Evolutionary conservation across 2,113 vertebrate species (phyloP).

Genomic region (Pholis gunnellus): DNA sequence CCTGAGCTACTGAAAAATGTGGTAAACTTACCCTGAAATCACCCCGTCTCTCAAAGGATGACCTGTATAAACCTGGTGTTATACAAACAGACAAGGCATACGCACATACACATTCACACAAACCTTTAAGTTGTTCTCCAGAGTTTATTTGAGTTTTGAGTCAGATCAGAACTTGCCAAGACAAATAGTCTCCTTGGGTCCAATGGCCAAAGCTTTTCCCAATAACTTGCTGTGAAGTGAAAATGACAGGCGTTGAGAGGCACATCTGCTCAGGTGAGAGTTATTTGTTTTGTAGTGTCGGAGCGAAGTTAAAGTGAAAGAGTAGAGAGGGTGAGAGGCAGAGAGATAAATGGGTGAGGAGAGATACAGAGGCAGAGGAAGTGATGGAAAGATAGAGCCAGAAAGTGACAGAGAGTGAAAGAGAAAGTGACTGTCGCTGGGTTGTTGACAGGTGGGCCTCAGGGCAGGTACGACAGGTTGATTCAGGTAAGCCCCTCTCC

Average conservation of each 20-base stretch:
- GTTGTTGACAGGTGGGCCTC: slow-evolving; percentile 80
- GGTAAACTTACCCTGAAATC: slow-evolving; percentile 55
- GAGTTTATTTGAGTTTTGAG: slow-evolving; percentile 69
- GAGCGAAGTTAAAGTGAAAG: slow-evolving; percentile 52
- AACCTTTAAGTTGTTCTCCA: slow-evolving; percentile 55
- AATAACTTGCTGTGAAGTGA: slow-evolving; percentile 61
- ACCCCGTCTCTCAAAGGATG: slow-evolving; percentile 39
- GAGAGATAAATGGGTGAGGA: slow-evolving; percentile 64
- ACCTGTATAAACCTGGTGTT: slow-evolving; percentile 48
- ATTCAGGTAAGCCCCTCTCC: slow-evolving; percentile 73
- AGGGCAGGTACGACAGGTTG: slow-evolving; percentile 78
- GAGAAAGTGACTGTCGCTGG: slow-evolving; percentile 72
- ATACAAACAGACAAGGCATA: slow-evolving; percentile 25
- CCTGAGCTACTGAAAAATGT: slow-evolving; percentile 51
- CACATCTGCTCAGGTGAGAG: slow-evolving; percentile 62
- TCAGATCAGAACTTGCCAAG: slow-evolving; percentile 62
- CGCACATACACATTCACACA: background rate
- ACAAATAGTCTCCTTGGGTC: slow-evolving; percentile 60
- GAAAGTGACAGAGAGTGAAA: slow-evolving; percentile 67
- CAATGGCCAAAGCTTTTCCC: slow-evolving; percentile 55
- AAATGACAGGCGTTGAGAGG: slow-evolving; percentile 56
- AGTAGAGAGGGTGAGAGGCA: slow-evolving; percentile 49
- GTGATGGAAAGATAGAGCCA: slow-evolving; percentile 63
- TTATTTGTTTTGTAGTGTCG: slow-evolving; percentile 72
- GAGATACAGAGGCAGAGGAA: slow-evolving; percentile 58